A percentile compares a stretch with the other conserved stretches of the same genome.
Conservation (phyloP, 1,140 invertebrate species). For the Planococcus citri region DNA sequence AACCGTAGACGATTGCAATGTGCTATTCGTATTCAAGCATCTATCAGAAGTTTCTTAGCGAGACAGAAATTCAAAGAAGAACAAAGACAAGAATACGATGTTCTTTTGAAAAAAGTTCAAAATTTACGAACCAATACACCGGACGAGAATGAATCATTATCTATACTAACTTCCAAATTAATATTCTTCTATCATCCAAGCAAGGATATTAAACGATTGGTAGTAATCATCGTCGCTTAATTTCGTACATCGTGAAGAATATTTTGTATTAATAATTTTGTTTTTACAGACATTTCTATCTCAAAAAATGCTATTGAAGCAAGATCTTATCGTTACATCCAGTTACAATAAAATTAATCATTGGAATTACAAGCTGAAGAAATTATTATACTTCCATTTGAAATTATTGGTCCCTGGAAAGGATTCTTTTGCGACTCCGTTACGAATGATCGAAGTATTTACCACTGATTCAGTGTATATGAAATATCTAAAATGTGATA, state of each 20-base stretch:
- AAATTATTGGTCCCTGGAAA: slow-evolving; percentile 32
- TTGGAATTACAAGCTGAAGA: slow-evolving; percentile 45
- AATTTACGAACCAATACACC: slow-evolving; percentile 30
- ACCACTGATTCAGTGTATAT: slow-evolving; percentile 45
- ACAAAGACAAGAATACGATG: slow-evolving; percentile 56
- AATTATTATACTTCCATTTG: slow-evolving; percentile 44
- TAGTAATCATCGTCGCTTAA: slow-evolving; percentile 36
- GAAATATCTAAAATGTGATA: slow-evolving; percentile 33
- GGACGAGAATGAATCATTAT: slow-evolving; percentile 34
- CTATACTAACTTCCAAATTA: slow-evolving; percentile 44
- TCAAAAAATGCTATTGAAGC: background rate
- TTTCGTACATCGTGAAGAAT: slow-evolving; percentile 39
- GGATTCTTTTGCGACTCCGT: slow-evolving; percentile 54
- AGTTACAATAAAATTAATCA: slow-evolving; percentile 27
- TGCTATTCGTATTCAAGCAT: slow-evolving; percentile 62
- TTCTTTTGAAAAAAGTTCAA: slow-evolving; percentile 37
- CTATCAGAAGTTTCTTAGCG: slow-evolving; percentile 57
- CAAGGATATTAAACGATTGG: slow-evolving; percentile 56
- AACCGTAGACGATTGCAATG: slow-evolving; percentile 52
- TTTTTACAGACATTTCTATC: slow-evolving; percentile 34
- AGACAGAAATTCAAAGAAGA: slow-evolving; percentile 50
- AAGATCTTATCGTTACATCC: slow-evolving; percentile 13
- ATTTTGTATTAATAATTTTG: slow-evolving; percentile 45
- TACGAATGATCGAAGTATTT: slow-evolving; percentile 66
- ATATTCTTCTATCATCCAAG: slow-evolving; percentile 63